Percentiles rank a stretch among this genome's conserved stretches.
Conservation (phyloP, 2,888 invertebrate species). For the Onthophagus sagittarius region DNA sequence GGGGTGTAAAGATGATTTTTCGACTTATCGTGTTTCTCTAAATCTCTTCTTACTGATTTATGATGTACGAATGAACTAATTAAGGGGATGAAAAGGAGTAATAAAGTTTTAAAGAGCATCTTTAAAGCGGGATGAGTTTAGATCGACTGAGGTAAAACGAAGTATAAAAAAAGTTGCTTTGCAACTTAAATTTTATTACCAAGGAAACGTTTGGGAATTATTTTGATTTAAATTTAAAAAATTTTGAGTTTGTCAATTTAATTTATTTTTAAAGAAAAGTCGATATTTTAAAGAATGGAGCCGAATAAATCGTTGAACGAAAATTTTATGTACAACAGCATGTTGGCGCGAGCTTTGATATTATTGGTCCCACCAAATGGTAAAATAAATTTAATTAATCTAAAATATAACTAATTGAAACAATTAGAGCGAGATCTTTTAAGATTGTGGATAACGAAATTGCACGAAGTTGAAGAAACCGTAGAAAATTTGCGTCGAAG, state of each 20-base stretch:
- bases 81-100: neutral
- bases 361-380: constrained; percentile 42
- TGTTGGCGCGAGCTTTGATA: constrained; percentile 47
- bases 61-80: neutral
- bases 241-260: neutral
- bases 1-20: neutral
- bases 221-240: neutral
- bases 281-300: constrained; percentile 30
- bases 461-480: constrained; percentile 39
- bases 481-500: constrained; percentile 40
- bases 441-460: constrained; percentile 45
- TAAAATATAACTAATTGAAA: neutral
- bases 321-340: constrained; percentile 48
- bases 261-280: no score
- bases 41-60: neutral
- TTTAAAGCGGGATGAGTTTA: neutral
- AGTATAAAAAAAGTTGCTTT: neutral
- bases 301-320: constrained; percentile 41
- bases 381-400: neutral
- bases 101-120: neutral
- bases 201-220: neutral
- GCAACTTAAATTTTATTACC: neutral
- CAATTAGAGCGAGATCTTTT: constrained; percentile 32
- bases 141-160: neutral
- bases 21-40: neutral